Base-by-base conservation (phyloP, 2,888 invertebrate genomes). In the Corythucha ciliata region DNA sequence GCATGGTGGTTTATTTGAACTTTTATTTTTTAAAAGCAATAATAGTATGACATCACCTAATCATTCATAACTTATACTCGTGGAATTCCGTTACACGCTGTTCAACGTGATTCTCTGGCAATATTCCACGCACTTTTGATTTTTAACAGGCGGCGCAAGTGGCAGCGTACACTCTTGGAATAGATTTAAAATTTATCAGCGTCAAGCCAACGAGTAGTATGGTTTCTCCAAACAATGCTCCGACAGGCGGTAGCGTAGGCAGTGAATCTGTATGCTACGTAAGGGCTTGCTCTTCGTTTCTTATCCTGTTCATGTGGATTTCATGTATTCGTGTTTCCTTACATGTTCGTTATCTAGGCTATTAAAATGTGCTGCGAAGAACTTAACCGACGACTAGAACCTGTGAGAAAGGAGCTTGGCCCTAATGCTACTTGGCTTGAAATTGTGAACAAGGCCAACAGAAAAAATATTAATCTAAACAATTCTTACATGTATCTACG, bases 181-280 rank as follows among this genome's bases (percentile, higher is more conserved):
- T 88, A 57, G 75, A 81, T 2, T 56, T 88, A 41, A 75, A 78
- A 0, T 73, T 76, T 67, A 70, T 90, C 5, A 69, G 70, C 1
- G 75, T 88, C 0, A 79, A 79, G 60, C 76, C 80, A 0, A 76
- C 76, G 14, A 75, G 79, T 59, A 80, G 70, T 54, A 68, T 83
- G 36, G 71, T 74, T 2, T 72, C 80, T 0, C 80, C 85, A 0
- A 89, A 89, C 64, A 68, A 77, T 8, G 69, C 72, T 58, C 73
- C 74, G 0, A 80, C 81, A 4, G 86, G 81, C 16, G 85, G 81
- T 0, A 81, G 83, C 62, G 65, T 80, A 1, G 78, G 81, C 1
- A 82, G 83, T 60, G 89, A 89, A 65, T 69, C 74, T n/a, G 70
- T 78, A 2, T 48, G 47, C 14, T 59, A 56, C 48, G 59, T 59